Conservation (phyloP, 1,140 invertebrate genomes). For the Macrosteles quadrilineatus region DNA sequence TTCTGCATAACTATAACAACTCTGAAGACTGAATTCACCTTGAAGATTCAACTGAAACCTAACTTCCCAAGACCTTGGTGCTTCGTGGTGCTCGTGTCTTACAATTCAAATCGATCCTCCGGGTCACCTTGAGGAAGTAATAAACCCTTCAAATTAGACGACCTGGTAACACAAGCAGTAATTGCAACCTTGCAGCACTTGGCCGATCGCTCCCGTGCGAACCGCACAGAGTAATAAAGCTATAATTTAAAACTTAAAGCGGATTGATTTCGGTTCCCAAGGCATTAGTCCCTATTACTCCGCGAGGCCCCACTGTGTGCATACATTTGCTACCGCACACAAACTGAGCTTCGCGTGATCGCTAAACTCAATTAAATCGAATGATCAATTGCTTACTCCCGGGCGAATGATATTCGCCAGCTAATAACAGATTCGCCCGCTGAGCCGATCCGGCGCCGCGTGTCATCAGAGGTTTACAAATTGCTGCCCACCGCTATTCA, state of each 20-base stretch:
- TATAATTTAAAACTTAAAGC: constrained; percentile 13
- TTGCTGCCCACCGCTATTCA: constrained; percentile 6
- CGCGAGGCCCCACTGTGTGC: not conserved
- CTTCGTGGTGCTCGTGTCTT: no score
- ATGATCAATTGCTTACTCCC: constrained; percentile 22
- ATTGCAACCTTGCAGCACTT: no score
- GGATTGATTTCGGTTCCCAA: constrained; percentile 13
- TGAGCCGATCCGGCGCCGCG: not conserved
- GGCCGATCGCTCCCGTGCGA: not conserved
- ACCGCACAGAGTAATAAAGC: constrained; percentile 4
- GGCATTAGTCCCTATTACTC: constrained; percentile 15
- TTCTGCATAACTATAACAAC: no score
- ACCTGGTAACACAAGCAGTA: no score
- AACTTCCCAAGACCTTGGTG: no score
- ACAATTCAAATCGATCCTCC: no score
- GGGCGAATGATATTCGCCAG: not conserved
- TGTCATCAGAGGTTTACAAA: not conserved
- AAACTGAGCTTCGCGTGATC: not conserved
- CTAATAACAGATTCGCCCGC: not conserved
- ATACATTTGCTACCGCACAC: not conserved
- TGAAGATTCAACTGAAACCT: no score
- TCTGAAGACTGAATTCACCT: no score
- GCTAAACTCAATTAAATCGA: constrained; percentile 17
- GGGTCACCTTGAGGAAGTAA: no score
- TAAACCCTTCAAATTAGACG: no score